Base-by-base conservation (phyloP, 2,888 invertebrate species). In the Ormyrus pomaceus region DNA sequence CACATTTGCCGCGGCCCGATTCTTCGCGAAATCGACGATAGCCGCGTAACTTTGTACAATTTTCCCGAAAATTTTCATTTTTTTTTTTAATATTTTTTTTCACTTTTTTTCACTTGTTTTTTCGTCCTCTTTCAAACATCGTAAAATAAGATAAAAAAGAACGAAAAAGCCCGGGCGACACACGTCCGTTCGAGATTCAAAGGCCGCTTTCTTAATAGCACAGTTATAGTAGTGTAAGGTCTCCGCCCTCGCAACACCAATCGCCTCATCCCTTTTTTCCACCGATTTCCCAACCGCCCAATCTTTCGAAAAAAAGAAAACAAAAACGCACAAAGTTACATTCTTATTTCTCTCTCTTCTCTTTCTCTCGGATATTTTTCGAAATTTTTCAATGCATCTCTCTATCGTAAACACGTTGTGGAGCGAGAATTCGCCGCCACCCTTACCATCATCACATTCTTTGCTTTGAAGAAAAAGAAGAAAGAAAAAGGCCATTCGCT, bases 161-260 rank as follows among this genome's bases (percentile, higher is more conserved):
- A 45, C 6, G 19, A 71, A 34, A 58, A 53, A 53, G 71, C 58
- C 13, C 65, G 58, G 19, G 77, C 70, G 70, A 70, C 55, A 65
- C 80, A 58, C 66, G 59, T 82, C 76, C 79, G 79, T 79, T 82
- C 82, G 73, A 82, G 82, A 82, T 82, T 79, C 82, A 73, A 82
- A 79, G 69, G 79, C 77, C 56, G 61, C n/a, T 61, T 34, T 34
- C 59, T 34, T 62, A 73, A n/a, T 61, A 58, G 34, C 34, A 59
- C 45, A 76, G 56, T 34, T 34, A 34, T 34, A 61, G 59, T 50
- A n/a, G 62, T 55, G 19, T 66, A 71, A 56, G 51, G 11, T 73
- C n/a, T 56, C 56, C 19, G 34, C 55, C 64, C 68, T n/a, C 45
- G 5, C 13, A 56, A 61, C 55, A 13, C 48, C 51, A 71, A 73